Conservation (phyloP, 2,113 vertebrate genomes). For the Leucopsar rothschildi region DNA sequence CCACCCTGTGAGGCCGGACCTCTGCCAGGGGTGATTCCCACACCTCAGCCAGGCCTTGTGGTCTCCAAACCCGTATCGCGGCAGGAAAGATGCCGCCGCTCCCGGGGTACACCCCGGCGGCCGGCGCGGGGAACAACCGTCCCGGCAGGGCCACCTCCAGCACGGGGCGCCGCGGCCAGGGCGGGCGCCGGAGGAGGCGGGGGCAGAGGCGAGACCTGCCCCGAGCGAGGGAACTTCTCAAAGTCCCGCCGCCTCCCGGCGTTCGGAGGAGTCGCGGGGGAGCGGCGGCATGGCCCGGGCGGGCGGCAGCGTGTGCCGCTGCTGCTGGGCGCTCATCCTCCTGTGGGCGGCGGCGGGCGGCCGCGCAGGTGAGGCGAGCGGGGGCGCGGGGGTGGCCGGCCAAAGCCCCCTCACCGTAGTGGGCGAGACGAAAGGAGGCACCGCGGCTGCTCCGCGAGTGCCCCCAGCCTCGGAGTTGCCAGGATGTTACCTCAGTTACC, state of each 20-base stretch:
- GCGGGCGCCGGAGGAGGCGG: constrained; percentile 30
- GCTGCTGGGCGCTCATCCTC: constrained; percentile 44
- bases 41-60: not conserved
- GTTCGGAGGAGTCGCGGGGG: not conserved
- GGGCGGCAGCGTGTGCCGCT: not conserved
- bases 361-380: constrained; percentile 57
- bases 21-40: not conserved
- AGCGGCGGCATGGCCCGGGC: not conserved
- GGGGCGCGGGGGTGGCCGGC: not conserved
- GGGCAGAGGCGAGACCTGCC: constrained; percentile 35
- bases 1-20: not conserved
- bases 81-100: not conserved
- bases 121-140: not conserved
- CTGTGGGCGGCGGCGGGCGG: not conserved
- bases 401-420: not conserved
- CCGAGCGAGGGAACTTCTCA: not conserved
- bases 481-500: not conserved
- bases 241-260: constrained; percentile 1
- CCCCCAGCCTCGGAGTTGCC: not conserved
- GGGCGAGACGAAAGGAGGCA: not conserved
- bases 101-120: too few relatives aligned
- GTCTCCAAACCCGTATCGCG: not conserved
- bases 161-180: not conserved
- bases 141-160: not conserved
- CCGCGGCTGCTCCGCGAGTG: not conserved